Conservation (phyloP, 2,113 vertebrate genomes). For the Psilopsiagon aurifrons region DNA sequence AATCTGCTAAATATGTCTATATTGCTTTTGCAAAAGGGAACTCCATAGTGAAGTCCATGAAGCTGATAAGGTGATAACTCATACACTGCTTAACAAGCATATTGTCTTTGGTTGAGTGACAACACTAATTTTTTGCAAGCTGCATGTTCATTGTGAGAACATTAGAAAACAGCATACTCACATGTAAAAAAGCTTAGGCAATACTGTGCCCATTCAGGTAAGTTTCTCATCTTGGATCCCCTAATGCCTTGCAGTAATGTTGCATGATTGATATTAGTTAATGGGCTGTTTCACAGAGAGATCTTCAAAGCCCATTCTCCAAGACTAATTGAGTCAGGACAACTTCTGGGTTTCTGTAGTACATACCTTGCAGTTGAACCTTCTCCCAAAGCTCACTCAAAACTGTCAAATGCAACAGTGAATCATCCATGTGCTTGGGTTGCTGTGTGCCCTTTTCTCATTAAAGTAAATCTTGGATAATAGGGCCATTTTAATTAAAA, state of each 20-base stretch:
- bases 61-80: background rate
- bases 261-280: background rate
- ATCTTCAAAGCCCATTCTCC: background rate
- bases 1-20: background rate
- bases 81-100: background rate
- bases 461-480: conserved; percentile 59
- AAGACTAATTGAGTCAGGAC: background rate
- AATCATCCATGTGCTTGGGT: background rate
- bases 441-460: background rate
- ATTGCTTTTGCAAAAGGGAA: background rate
- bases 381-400: background rate
- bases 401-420: background rate
- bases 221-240: background rate
- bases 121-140: background rate
- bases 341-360: background rate
- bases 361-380: background rate
- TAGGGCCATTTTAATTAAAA: conserved; percentile 15
- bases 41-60: background rate
- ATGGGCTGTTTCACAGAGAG: background rate
- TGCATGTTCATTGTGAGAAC: background rate
- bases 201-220: accelerated
- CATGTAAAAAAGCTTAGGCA: background rate
- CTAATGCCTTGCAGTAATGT: background rate
- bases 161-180: background rate
- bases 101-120: background rate